Conservation (phyloP, 2,113 vertebrate genomes). For the Malurus cyaneus region DNA sequence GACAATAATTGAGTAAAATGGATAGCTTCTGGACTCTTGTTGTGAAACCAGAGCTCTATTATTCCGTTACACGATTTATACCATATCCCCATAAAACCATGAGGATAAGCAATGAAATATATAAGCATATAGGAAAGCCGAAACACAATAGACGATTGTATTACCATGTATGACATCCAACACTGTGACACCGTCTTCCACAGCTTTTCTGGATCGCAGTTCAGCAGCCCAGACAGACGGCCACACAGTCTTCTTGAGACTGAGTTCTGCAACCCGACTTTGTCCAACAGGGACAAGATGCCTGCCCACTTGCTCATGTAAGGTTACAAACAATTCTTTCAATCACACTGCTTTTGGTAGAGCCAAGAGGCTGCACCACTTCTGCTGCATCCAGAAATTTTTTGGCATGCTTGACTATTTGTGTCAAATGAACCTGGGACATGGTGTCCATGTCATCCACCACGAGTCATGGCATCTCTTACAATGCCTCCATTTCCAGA, state of each 20-base stretch:
- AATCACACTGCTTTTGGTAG: neutral
- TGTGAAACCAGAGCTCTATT: neutral
- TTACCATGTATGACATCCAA: neutral
- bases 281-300: neutral
- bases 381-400: neutral
- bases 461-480: neutral
- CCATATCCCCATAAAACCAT: neutral
- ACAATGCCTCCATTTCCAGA: neutral
- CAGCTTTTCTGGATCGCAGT: neutral
- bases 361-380: neutral
- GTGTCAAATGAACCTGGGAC: neutral
- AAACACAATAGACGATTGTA: neutral
- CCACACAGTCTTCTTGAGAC: neutral
- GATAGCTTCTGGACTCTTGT: neutral
- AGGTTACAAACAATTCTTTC: neutral
- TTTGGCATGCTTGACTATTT: neutral
- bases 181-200: neutral
- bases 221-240: rapidly evolving
- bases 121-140: neutral
- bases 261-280: rapidly evolving
- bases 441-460: neutral
- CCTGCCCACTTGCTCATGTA: neutral
- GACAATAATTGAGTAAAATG: neutral
- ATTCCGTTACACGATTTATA: neutral
- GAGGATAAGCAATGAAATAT: neutral